Evolutionary conservation across 1,140 invertebrate species (phyloP), one percentile per base, ranked within the genome.

Genomic region (Drosophila orena): DNA sequence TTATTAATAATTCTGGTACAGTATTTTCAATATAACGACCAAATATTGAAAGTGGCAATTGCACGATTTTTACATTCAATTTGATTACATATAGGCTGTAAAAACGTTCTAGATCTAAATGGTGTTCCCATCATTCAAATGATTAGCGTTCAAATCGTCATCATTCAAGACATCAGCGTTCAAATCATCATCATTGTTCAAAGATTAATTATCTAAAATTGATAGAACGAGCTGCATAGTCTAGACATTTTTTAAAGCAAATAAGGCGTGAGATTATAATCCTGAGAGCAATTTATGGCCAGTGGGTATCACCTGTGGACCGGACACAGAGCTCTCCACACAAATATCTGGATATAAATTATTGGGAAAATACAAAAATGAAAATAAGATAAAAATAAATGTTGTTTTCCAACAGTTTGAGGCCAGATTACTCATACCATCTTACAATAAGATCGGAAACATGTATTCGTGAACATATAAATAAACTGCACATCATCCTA

Each of bases 361-460:
- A 75, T 75, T 75, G 44, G 50, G 50, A 47, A 72, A 42, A 49
- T 30, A 30, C 37, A 66, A 30, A 46, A 34, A 38, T 69, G 30
- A 46, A 61, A 62, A 71, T 54, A 40, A 43, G 53, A 73, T 55
- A 71, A 78, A 66, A 75, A 58, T 75, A 57, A 27, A 76, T 66
- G 35, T 52, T 76, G 47, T 58, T 71, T 71, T 71, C 68, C 68
- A 71, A 71, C 68, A 56, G 38, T 47, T 71, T 71, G 52, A 71
- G 68, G 50, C 65, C 65, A 70, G 52, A 70, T 71, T 71, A 57
- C 65, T 71, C 68, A 71, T 69, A 42, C 50, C 55, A 30, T 22
- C 46, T 57, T 46, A 70, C 57, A 62, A 61, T 62, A 54, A 57
- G 54, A 56, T 54, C 40, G 27, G 43, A 38, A 56, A 40, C 52